Conservation (phyloP, 2,888 invertebrate species). For the Nezara viridula region DNA sequence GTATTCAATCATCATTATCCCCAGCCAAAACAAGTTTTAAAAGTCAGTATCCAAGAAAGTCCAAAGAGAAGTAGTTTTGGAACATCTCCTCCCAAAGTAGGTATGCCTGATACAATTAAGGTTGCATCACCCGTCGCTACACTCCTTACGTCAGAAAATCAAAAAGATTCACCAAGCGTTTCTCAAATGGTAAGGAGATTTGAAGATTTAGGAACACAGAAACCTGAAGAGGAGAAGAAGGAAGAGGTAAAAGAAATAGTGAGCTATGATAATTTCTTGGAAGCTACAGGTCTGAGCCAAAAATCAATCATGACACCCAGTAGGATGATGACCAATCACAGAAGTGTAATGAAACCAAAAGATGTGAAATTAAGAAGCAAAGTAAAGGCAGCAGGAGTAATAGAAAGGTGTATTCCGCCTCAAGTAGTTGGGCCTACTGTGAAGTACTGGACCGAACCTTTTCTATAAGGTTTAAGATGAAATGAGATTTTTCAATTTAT, state of each 20-base stretch:
- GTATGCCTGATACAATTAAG: constrained; percentile 64
- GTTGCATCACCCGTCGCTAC: constrained; percentile 65
- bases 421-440: constrained; percentile 67
- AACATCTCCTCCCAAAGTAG: constrained; percentile 63
- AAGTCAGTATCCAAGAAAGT: constrained; percentile 63
- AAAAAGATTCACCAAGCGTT: constrained; percentile 66
- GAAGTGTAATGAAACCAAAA: constrained; percentile 82
- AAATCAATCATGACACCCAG: constrained; percentile 81
- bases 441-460: constrained; percentile 72
- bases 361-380: constrained; percentile 83
- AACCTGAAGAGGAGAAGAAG: constrained; percentile 69
- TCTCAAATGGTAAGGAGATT: constrained; percentile 67
- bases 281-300: constrained; percentile 84
- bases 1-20: constrained; percentile 59
- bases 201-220: constrained; percentile 64
- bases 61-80: constrained; percentile 61
- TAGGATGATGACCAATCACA: constrained; percentile 81
- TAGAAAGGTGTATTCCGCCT: constrained; percentile 71
- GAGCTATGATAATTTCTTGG: constrained; percentile 81
- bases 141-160: constrained; percentile 63
- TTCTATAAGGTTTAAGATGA: constrained; percentile 65
- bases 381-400: constrained; percentile 73
- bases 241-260: constrained; percentile 62
- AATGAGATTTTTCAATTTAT: not conserved
- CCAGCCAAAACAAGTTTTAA: constrained; percentile 60